A percentile compares a stretch with the other conserved stretches of the same genome.
Evolutionary conservation across 2,797 vertebrate species (phyloP).

Genomic region (Pogoniulus pusillus): DNA sequence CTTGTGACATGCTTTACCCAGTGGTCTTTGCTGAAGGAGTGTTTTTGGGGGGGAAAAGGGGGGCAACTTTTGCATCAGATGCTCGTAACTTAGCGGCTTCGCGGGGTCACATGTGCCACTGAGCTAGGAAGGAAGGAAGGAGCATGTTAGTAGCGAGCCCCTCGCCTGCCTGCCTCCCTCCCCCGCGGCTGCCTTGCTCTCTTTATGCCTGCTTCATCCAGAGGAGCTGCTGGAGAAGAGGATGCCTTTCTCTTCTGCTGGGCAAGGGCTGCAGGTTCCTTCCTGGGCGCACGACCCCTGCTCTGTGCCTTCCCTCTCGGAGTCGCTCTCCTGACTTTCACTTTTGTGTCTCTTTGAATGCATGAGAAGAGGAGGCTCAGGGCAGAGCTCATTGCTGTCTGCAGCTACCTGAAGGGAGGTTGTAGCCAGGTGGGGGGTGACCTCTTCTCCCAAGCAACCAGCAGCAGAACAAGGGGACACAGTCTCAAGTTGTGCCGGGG

Average conservation of each 20-base stretch:
- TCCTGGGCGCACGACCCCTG: neutral
- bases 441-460: no score
- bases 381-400: no score
- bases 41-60: neutral
- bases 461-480: no score
- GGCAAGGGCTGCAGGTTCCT: neutral
- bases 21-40: constrained; percentile 84
- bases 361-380: no score
- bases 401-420: no score
- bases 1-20: constrained; percentile 90
- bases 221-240: neutral
- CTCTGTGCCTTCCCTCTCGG: neutral
- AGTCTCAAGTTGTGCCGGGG: no score
- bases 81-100: constrained; percentile 78
- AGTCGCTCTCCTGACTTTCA: neutral
- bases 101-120: constrained; percentile 70
- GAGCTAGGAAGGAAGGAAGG: constrained; percentile 75
- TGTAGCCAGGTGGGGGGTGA: no score
- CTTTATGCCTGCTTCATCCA: constrained; percentile 6
- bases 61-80: constrained; percentile 70
- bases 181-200: neutral
- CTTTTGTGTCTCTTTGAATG: no score
- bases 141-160: constrained; percentile 56
- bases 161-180: neutral
- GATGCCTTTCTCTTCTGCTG: neutral